These are phyloP conservation scores for Dusona sp. DNA, from an alignment of 2,888 invertebrate genomes.

Conservation along the genomic window DNA sequence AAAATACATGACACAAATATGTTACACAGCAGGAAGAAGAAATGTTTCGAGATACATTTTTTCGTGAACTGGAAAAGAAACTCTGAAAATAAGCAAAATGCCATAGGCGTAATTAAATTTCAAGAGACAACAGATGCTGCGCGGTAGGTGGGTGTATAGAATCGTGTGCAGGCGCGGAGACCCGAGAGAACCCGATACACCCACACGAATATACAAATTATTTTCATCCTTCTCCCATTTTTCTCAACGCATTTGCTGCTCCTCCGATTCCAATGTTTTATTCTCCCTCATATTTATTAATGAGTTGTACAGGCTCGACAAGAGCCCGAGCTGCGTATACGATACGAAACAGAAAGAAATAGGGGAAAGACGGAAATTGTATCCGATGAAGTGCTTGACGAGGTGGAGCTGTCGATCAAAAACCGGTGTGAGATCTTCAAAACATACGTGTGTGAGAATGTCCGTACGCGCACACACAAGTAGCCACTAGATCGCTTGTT, in stretches of 20 bases:
- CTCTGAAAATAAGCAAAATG: not conserved
- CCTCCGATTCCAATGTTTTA: constrained; percentile 30
- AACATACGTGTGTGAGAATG: not conserved
- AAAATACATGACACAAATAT: not conserved
- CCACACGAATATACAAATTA: constrained; percentile 22
- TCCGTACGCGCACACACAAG: not conserved
- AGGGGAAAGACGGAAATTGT: constrained; percentile 11
- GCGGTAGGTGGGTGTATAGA: not conserved
- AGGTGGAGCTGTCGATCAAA: constrained; percentile 59
- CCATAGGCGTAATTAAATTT: constrained; percentile 55
- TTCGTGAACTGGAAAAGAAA: not conserved
- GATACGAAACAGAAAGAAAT: constrained; percentile 38
- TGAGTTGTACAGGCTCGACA: constrained; percentile 43
- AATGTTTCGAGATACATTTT: not conserved
- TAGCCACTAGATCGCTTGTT: not conserved
- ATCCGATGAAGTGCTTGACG: constrained; percentile 13
- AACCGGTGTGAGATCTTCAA: constrained; percentile 42
- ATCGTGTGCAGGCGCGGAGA: not conserved
- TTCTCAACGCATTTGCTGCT: constrained; percentile 12
- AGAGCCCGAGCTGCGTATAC: not conserved
- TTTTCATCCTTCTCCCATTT: constrained; percentile 9
- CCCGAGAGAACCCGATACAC: constrained; percentile 25
- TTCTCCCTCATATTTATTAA: constrained; percentile 64
- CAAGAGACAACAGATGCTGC: constrained; percentile 56
- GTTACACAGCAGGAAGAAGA: not conserved